Base-by-base conservation (phyloP, 1,140 invertebrate species). In the Pseudomyrmex cubaensis region DNA sequence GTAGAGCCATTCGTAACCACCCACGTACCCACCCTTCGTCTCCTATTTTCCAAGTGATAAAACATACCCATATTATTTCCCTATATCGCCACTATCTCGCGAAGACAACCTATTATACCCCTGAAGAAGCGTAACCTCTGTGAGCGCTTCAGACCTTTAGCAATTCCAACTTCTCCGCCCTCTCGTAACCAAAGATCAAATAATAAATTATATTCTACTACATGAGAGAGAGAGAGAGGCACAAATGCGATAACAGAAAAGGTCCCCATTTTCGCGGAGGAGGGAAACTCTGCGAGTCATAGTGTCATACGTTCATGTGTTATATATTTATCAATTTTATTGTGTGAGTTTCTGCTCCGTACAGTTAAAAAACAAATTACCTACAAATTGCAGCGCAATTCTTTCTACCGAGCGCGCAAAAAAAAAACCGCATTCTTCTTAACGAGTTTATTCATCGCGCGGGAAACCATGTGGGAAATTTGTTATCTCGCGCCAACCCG, bases 31-130 rank as follows among this genome's bases (percentile, higher is more conserved):
- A 12, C 50, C 52, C 5, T 82, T 66, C 72, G 72, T 70, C 25
- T 84, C 54, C 54, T 15, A 84, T 87, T 72, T 12, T n/a, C 3
- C 72, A 22, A 35, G 44, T 74, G 84, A 83, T 83, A 83, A 83
- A 87, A 82, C 63, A 17, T 50, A 4, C 10, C 52, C 54, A 70
- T 80, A 80, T 80, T 80, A 80, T 80, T 35, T 80, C 44, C 22
- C 66, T 70, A 80, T 35, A 78, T 72, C 44, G 22, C 8, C 35
- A 9, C 52, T 69, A 78, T 70, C 17, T 69, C 64, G 20, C 22
- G 22, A 72, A 50, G 56, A 70, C 54, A 59, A 80, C 15, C 20
- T 35, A 70, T 70, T 70, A 70, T 59, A 12, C 10, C 2, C 20
- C 20, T 3, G 17, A 61, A 80, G 66, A 70, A 80, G 59, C 25